Evolutionary conservation across 2,113 vertebrate species (phyloP).

Genomic region (Xiphorhynchus elegans): DNA sequence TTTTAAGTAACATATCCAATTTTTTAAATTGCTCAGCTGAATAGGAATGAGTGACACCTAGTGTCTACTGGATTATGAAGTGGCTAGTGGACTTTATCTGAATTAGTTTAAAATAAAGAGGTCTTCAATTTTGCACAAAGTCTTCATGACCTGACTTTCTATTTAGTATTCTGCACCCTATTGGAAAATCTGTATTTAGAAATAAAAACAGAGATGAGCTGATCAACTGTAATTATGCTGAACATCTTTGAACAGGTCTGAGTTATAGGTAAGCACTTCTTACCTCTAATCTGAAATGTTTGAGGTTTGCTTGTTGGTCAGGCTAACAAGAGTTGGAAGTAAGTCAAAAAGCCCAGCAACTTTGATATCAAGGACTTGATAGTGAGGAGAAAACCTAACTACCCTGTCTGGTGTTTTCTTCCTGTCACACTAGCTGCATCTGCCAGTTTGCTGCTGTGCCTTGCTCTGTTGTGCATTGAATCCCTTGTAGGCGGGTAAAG

Average conservation of each 20-base stretch:
- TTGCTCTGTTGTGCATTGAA: neutral
- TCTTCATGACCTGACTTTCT: neutral
- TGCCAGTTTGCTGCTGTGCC: neutral
- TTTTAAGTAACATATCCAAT: neutral
- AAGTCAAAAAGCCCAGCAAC: neutral
- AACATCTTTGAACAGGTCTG: neutral
- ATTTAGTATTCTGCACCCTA: neutral
- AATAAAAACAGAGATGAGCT: neutral
- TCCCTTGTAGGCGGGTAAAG: neutral
- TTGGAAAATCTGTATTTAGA: neutral
- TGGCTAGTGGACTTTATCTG: neutral
- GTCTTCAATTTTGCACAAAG: neutral
- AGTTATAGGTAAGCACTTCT: neutral
- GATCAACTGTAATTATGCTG: neutral
- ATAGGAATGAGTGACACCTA: neutral
- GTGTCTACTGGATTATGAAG: neutral
- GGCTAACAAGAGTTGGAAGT: neutral
- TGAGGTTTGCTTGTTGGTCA: neutral
- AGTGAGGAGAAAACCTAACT: neutral
- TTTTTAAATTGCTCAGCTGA: neutral
- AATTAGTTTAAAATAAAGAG: neutral
- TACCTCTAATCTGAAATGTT: neutral
- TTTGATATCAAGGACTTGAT: neutral
- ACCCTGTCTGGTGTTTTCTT: accelerated
- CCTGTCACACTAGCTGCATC: neutral